phyloP scores from a whole-genome alignment of 2,797 vertebrate genomes.

The Atherinosoma microstoma region DNA sequence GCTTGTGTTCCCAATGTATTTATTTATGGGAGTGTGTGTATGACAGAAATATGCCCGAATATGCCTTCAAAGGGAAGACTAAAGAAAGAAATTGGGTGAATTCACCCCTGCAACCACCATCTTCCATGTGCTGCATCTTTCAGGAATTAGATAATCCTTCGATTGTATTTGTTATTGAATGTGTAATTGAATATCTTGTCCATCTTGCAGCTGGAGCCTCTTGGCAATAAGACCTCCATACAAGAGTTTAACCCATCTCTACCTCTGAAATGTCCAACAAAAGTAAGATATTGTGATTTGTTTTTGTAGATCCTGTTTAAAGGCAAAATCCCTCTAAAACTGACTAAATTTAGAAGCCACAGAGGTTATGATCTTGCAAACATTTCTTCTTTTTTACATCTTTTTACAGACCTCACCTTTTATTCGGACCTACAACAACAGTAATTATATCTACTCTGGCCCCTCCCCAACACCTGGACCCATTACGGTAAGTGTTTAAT shows the following conservation, averaged over 20 bases:
- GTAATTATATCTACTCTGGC: constrained; percentile 79
- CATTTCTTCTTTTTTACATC: constrained; percentile 15
- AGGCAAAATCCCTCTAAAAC: not conserved
- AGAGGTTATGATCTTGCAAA: not conserved
- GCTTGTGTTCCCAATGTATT: too few species aligned
- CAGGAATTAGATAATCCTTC: too few species aligned
- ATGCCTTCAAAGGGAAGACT: too few species aligned
- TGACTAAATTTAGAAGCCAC: not conserved
- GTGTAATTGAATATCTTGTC: constrained; percentile 25
- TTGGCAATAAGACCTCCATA: constrained; percentile 81
- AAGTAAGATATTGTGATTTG: constrained; percentile 77
- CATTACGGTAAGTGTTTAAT: constrained; percentile 77
- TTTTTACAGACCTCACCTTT: constrained; percentile 80
- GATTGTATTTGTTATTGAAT: not conserved
- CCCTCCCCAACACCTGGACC: constrained; percentile 75
- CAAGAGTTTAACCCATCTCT: constrained; percentile 72
- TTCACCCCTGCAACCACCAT: too few species aligned
- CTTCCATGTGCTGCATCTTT: too few species aligned
- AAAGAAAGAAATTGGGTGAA: too few species aligned
- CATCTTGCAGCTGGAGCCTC: constrained; percentile 85
- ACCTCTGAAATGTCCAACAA: constrained; percentile 84
- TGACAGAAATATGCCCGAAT: too few species aligned
- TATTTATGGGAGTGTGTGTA: too few species aligned
- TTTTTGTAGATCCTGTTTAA: not conserved
- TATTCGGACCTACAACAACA: constrained; percentile 87